Evolutionary conservation across 64 coral and sea anemone genomes (phyloP).

Genomic region (Dendrophyllia cribrosa): DNA sequence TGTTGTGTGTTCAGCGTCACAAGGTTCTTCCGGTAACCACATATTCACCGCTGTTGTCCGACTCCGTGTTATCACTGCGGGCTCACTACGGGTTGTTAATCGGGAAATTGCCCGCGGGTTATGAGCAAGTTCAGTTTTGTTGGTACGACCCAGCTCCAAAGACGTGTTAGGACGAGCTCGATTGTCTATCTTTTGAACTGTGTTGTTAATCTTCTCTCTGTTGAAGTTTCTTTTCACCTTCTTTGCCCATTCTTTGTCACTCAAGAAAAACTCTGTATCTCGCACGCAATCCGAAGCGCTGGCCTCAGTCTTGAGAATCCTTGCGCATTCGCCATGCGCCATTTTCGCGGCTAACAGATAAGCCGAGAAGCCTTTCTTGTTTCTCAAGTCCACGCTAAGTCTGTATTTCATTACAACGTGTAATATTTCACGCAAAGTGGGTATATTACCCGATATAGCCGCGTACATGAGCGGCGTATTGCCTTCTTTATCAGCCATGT

Average conservation of each 20-base stretch:
- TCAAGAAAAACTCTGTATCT: slow-evolving; percentile 86
- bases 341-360: slow-evolving; percentile 90
- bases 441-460: slow-evolving; percentile 76
- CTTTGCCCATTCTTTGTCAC: slow-evolving; percentile 87
- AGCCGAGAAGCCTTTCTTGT: slow-evolving; percentile 93
- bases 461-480: slow-evolving; percentile 91
- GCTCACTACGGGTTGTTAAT: slow-evolving; percentile 67
- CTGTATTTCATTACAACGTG: slow-evolving; percentile 73
- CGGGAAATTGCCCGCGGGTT: slow-evolving; percentile 54
- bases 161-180: slow-evolving; percentile 73
- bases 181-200: background rate
- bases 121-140: background rate
- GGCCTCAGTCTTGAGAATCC: slow-evolving; percentile 78
- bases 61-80: background rate
- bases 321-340: slow-evolving; percentile 71
- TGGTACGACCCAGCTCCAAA: background rate
- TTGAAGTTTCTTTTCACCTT: slow-evolving; percentile 73
- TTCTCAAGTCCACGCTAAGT: slow-evolving; percentile 84
- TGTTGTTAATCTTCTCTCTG: background rate
- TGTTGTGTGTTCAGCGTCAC: background rate
- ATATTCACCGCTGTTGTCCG: background rate
- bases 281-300: slow-evolving; percentile 80
- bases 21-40: background rate
- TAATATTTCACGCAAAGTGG: slow-evolving; percentile 68
- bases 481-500: slow-evolving; percentile 75